Base-by-base conservation (phyloP, 2,113 vertebrate species). In the Nannobrachium achirus region DNA sequence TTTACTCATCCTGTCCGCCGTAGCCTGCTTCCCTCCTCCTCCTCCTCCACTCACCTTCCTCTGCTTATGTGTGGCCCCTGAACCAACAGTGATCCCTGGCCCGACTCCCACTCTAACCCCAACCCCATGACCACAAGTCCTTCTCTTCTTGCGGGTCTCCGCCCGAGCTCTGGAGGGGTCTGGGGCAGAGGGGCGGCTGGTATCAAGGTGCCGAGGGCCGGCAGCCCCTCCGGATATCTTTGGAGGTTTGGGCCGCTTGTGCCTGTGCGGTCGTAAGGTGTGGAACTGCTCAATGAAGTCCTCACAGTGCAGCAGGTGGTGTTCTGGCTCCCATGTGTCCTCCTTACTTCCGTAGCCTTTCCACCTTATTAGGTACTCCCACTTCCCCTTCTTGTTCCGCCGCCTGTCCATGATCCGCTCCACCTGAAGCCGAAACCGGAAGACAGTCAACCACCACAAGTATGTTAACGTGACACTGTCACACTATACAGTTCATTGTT, bases 261-360 rank as follows among this genome's bases (percentile, higher is more conserved):
- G 95, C 13, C 92, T 90, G 59, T 91, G 81, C 59, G 94, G 48
- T 0, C 89, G 94, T 10, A 96, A 93, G 88, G 94, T 95, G 42
- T 99, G 97, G 90, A 98, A 99, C 84, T 97, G 95, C 11, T 98
- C 95, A 3, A 99, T 98, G 75, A 98, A 99, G 81, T 99, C 97
- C 88, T 98, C 96, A 53, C 97, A 99, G 89, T 98, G 97, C 63
- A 98, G 89, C 4, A 99, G 91, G 66, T 99, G 97, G 58, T 99
- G 92, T 68, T 98, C 96, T 0, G 97, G 97, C 86, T 99, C 97
- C 97, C 97, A 99, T 0, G 97, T 98, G 86, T 99, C 97, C 82
- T 98, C 97, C 0, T 95, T 95, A 85, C 96, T 96, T 40, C 96
- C 96, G 0, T 98, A 99, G 57, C 97, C 96, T 90, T 98, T 99